Evolutionary conservation across 2,888 invertebrate genomes (phyloP), one percentile per base, ranked within the genome.

Genomic region (Acleris literana): DNA sequence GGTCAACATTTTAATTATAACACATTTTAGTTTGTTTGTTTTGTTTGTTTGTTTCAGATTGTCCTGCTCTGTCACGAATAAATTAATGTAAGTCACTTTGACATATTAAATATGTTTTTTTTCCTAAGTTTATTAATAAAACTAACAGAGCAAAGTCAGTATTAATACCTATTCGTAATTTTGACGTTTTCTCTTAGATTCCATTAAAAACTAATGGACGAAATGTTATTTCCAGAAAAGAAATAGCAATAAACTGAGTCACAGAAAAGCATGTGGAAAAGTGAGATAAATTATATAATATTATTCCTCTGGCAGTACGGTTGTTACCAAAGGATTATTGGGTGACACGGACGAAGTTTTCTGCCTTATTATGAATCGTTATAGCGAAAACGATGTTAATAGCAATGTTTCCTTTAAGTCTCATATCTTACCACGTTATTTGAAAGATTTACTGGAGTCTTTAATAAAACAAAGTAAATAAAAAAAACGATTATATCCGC

Each of bases 301-400:
- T 65, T 61, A 57, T 66, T 66, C 78, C 74, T 76, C 77, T 83
- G 83, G 83, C 84, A 81, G 78, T 82, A 80, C 75, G 82, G 80
- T 85, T 86, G 87, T 84, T 83, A 81, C 82, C 78, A 79, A 81
- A 77, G 84, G 85, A 87, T 88, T 88, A 86, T 80, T 81, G 81
- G 79, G 75, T 69, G 63, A 60, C 52, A 62, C 68, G 71, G 75
- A 78, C 53, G 60, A 80, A 79, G 74, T 80, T 77, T 64, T 70
- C 57, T 6, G 61, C 52, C 22, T 49, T 59, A 80, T 79, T 82
- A 76, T 74, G 76, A 79, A 49, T 73, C 5, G 20, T 25, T 2
- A 48, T 18, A 29, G 16, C 25, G 11, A 57, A 43, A 25, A 5
- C 46, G 44, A 51, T 51, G 13, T 22, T 4, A 59, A 59, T 59